Percentiles rank a stretch among this genome's conserved stretches.
These are phyloP conservation scores for Acrocephalus arundinaceus DNA, from an alignment of 2,113 vertebrate genomes.

Conservation along the genomic window DNA sequence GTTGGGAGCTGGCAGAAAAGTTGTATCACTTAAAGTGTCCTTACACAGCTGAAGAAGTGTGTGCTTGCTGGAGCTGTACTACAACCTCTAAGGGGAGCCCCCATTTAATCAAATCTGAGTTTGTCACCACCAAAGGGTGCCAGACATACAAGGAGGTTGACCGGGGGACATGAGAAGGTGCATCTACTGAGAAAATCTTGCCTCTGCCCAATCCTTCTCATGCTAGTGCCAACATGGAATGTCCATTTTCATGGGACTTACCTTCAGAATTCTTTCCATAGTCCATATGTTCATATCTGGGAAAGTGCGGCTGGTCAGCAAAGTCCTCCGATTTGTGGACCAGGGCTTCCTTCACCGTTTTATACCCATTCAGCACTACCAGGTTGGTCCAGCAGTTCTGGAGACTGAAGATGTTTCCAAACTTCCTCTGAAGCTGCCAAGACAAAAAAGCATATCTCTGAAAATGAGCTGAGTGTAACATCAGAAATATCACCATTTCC, in stretches of 20 bases:
- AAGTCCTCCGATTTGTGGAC: conserved; percentile 61
- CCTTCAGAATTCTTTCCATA: conserved; percentile 2
- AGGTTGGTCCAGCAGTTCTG: conserved; percentile 55
- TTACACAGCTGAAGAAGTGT: background rate
- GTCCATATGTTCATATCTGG: background rate
- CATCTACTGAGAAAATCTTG: background rate
- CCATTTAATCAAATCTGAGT: background rate
- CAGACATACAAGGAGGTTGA: background rate
- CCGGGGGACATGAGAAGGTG: background rate
- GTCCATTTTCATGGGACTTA: background rate
- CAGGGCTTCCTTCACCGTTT: conserved; percentile 63
- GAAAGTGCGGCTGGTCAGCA: conserved; percentile 32
- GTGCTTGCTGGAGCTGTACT: background rate
- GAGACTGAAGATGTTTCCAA: conserved; percentile 68
- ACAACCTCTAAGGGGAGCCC: background rate
- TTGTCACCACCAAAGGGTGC: background rate
- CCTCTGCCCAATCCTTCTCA: background rate
- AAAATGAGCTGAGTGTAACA: background rate
- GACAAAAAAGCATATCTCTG: background rate
- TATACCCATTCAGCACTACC: conserved; percentile 69
- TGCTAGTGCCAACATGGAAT: background rate
- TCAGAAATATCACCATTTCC: background rate
- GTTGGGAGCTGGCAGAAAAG: background rate
- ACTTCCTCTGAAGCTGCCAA: conserved; percentile 65
- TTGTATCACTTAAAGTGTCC: background rate